phyloP scores from a whole-genome alignment of 2,113 vertebrate genomes.

The Speoplatyrhinus poulsoni region DNA sequence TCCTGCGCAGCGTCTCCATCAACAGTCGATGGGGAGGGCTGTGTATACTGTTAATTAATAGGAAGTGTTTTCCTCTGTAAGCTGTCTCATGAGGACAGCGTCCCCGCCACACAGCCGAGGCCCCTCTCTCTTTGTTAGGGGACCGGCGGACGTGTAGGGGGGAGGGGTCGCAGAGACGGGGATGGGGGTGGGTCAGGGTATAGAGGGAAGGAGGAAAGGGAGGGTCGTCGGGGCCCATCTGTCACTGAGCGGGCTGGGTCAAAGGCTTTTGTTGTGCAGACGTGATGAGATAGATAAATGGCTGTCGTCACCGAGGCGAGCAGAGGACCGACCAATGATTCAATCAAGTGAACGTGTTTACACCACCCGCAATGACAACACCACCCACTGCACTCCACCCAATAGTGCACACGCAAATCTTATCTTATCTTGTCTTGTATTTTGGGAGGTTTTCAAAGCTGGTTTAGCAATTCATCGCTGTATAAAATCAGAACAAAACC shows the following conservation, averaged over 20 bases:
- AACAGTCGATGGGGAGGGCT: not conserved
- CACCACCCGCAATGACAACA: not conserved
- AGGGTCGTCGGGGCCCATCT: conserved; percentile 52
- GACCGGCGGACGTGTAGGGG: not conserved
- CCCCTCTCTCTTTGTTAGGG: conserved; percentile 7
- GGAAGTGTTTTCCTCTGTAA: conserved; percentile 44
- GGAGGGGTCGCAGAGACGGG: conserved; percentile 7
- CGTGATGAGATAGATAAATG: conserved; percentile 63
- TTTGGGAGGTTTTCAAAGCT: too few species aligned
- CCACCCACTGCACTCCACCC: not conserved
- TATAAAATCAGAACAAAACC: too few species aligned
- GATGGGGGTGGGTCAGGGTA: not conserved
- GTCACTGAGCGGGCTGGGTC: conserved; percentile 53
- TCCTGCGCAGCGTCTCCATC: conserved; percentile 3
- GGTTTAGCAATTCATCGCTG: not conserved
- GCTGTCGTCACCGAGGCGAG: conserved; percentile 40
- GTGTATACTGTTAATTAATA: conserved; percentile 56
- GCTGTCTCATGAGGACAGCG: conserved; percentile 34
- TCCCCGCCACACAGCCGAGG: conserved; percentile 1
- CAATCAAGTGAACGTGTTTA: conserved; percentile 62
- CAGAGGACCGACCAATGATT: conserved; percentile 46
- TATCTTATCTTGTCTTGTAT: not conserved
- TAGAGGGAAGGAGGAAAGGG: not conserved
- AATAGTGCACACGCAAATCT: not conserved
- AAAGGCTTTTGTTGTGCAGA: conserved; percentile 66